A percentile compares a stretch with the other conserved stretches of the same genome.
Conservation (phyloP, 2,113 vertebrate genomes). For the Gorilla gorilla region DNA sequence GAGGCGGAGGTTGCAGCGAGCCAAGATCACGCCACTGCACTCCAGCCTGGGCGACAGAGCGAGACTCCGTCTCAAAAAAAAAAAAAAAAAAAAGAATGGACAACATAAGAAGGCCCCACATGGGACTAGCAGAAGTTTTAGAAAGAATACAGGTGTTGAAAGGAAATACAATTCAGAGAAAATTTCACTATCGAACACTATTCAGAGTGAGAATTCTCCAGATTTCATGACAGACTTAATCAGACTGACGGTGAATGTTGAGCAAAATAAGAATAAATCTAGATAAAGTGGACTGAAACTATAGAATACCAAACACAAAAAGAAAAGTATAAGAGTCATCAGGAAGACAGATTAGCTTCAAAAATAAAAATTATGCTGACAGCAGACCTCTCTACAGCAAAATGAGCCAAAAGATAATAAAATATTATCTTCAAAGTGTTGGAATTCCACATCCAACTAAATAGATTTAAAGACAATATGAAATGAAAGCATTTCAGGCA, state of each 20-base stretch:
- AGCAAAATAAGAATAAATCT: conserved; percentile 43
- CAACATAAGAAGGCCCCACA: not conserved
- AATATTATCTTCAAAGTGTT: not conserved
- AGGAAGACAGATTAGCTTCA: not conserved
- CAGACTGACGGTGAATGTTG: not conserved
- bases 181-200: not conserved
- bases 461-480: not conserved
- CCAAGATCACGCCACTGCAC: too few species aligned
- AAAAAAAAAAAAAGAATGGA: not conserved
- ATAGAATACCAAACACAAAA: not conserved
- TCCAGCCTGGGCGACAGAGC: too few species aligned
- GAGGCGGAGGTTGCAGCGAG: too few species aligned
- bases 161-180: not conserved
- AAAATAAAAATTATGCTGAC: not conserved
- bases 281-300: not conserved
- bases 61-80: too few species aligned
- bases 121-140: not conserved
- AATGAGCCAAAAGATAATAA: not conserved
- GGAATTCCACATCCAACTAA: not conserved
- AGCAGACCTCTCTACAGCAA: not conserved
- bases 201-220: not conserved
- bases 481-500: not conserved
- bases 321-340: not conserved
- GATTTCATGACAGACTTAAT: not conserved
- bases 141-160: not conserved